phyloP scores from a whole-genome alignment of 2,888 invertebrate species.

The Aricia artaxerxes region DNA sequence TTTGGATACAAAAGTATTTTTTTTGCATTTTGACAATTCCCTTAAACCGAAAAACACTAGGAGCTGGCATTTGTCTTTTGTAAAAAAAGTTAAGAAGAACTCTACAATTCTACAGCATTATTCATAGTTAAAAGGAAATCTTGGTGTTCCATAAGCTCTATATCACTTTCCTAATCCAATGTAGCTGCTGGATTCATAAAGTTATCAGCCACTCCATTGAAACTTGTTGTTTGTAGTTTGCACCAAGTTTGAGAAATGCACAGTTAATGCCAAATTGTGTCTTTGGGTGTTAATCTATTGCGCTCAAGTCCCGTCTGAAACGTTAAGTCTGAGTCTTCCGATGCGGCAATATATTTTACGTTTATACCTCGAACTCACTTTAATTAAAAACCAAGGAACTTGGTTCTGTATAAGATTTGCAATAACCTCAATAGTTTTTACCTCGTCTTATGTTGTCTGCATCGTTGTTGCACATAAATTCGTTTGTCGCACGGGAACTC shows the following conservation, averaged over 20 bases:
- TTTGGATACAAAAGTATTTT: no score
- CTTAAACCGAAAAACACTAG: no score
- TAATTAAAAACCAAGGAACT: not conserved
- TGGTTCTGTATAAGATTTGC: not conserved
- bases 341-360: not conserved
- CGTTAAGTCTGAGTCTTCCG: not conserved
- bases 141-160: not conserved
- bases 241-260: slow-evolving; percentile 16
- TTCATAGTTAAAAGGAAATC: not conserved
- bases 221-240: slow-evolving; percentile 23
- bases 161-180: not conserved
- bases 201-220: slow-evolving; percentile 7
- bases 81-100: not conserved
- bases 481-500: no score
- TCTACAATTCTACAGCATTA: not conserved
- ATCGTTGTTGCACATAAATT: no score
- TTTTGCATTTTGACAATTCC: no score
- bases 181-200: slow-evolving; percentile 16
- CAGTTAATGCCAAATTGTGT: slow-evolving; percentile 19
- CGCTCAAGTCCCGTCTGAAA: slow-evolving; percentile 5
- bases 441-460: no score
- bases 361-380: not conserved
- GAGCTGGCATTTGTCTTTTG: no score
- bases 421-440: not conserved
- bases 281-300: slow-evolving; percentile 22